Evolutionary conservation across 2,888 invertebrate species (phyloP), one percentile per base, ranked within the genome.

Genomic region (Apoda limacodes): DNA sequence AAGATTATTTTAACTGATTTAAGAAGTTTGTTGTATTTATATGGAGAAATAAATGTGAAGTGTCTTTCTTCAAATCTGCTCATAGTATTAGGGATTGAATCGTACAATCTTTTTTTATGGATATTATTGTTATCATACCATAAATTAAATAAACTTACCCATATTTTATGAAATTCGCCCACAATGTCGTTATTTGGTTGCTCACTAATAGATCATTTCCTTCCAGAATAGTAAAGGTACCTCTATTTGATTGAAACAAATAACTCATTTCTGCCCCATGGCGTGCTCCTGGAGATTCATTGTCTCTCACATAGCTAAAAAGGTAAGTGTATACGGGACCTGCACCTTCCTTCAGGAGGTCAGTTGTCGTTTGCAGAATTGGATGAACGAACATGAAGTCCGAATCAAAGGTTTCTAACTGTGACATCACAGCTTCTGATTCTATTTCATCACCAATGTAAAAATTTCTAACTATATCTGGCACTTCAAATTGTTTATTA

Each of bases 201-300:
- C 2, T 30, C 10, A 7, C 30, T 28, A 22, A 34, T 34, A 5
- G 44, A 40, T 15, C 40, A 25, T 5, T 24, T 28, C 3, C 22
- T 27, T 6, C 35, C 7, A n/a, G 10, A 15, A 1, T 35, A 5
- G 7, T 13, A 17, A 12, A 43, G 47, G 25, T 49, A 72, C 74
- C 64, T 50, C 27, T 52, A 58, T 47, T 71, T 74, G 1, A 49
- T 67, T 55, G 55, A 31, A 69, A 74, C 24, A 74, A 30, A 38
- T 71, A 75, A 2, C 50, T 43, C 0, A 59, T 7, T 3, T 75
- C 74, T 34, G 71, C 71, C 2, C 39, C 47, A 35, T 74, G 72
- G 0, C 41, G 21, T 1, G 62, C 68, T 1, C 49, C 50, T 4
- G 37, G 25, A 4, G 47, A 44, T 1, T 57, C 28, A 12, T 54